Evolutionary conservation across 2,797 vertebrate genomes (phyloP).

Genomic region (Numenius phaeopus): DNA sequence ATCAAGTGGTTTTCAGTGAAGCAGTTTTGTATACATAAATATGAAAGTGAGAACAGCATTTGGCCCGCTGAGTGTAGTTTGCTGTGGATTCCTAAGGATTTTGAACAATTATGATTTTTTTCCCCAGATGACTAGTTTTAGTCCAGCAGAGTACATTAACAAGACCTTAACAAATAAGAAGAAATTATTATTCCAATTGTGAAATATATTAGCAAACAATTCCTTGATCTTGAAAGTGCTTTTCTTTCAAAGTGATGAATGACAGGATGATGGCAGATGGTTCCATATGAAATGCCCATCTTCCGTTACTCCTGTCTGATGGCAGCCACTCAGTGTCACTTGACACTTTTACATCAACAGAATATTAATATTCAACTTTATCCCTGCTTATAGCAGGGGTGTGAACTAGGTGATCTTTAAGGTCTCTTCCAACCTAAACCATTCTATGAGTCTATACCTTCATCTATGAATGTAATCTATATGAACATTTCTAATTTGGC

Average conservation of each 20-base stretch:
- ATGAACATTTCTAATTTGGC: background rate
- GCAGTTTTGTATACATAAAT: background rate
- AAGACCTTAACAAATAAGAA: background rate
- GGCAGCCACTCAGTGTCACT: background rate
- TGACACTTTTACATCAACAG: background rate
- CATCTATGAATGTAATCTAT: background rate
- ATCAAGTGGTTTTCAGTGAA: background rate
- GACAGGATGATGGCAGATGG: background rate
- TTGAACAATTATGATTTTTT: background rate
- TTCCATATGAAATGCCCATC: background rate
- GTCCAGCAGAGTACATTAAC: background rate
- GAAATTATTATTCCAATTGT: background rate
- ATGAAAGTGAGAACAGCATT: background rate
- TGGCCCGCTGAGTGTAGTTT: background rate
- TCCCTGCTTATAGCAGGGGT: fast-evolving
- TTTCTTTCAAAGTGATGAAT: background rate
- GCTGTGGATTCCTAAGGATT: background rate
- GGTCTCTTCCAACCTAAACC: background rate
- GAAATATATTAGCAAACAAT: background rate
- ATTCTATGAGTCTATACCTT: background rate
- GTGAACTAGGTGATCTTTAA: background rate
- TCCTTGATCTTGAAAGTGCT: background rate
- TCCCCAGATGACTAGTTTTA: background rate
- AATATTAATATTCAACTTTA: background rate
- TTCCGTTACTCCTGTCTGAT: background rate